Base-by-base conservation (phyloP, 2,797 vertebrate genomes). In the Pelodytes ibericus region DNA sequence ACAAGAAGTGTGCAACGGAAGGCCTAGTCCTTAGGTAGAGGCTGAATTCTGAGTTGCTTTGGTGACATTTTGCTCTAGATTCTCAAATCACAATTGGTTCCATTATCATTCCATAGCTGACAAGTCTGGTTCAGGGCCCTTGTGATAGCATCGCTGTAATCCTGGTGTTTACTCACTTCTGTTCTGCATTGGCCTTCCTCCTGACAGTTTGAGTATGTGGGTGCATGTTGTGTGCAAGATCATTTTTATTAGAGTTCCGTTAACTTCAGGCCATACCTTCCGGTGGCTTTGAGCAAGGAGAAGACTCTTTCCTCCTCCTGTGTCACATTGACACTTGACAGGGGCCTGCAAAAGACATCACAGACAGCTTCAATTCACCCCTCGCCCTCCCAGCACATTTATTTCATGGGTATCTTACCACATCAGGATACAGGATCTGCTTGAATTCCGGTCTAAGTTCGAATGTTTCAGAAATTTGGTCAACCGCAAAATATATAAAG, bases 371-470 rank as follows among this genome's bases (percentile, higher is more conserved):
- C 66, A 41, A 61, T 13, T 82, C 79, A 79, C 80, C 77, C 81
- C 71, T 83, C 82, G 74, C 85, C 83, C 80, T 87, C 30, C 69
- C 69, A 66, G 56, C 70, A 58, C 83, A 70, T 29, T 70, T 84
- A 71, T 31, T 68, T 84, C 84, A 85, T 0, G 82, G 85, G 81
- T 85, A 71, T 89, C 91, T 95, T 90, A 96, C 95, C 97, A 99
- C 96, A 96, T 97, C 97, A 99, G 96, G 95, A 99, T 99, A 96
- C 94, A 96, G 93, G 92, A 88, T 95, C 93, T 89, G 92, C 92
- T 95, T 91, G 91, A 95, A 98, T 97, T 98, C 97, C 96, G 97
- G 96, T 96, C 93, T 84, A 93, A 95, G 95, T 93, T 92, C 94
- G 91, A 94, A 95, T 95, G 88, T 93, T 94, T 93, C 95, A 94